These are phyloP conservation scores for Patella caerulea DNA, from an alignment of 2,888 invertebrate genomes.

Conservation along the genomic window DNA sequence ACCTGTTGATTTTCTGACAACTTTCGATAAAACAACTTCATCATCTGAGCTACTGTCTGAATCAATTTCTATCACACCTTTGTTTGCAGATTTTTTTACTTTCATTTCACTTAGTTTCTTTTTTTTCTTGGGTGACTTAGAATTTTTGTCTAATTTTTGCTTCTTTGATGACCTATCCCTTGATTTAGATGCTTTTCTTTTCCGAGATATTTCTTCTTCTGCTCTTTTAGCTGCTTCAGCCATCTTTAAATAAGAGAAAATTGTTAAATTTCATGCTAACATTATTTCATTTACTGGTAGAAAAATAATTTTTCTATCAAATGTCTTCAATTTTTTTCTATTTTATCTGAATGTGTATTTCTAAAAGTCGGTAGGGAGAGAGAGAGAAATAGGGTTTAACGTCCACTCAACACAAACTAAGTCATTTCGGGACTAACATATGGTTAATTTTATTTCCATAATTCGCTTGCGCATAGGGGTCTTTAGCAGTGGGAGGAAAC, in stretches of 20 bases:
- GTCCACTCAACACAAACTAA: too few relatives aligned
- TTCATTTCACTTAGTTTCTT: constrained; percentile 27
- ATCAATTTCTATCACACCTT: not conserved
- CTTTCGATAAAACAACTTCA: constrained; percentile 3
- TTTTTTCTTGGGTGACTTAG: constrained; percentile 30
- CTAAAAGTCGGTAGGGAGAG: too few relatives aligned
- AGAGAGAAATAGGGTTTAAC: too few relatives aligned
- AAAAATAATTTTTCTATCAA: too few relatives aligned
- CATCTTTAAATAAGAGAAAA: constrained; percentile 44
- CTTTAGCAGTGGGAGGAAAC: too few relatives aligned
- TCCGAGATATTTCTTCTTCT: constrained; percentile 44
- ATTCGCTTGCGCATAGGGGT: too few relatives aligned
- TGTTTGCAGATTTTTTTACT: constrained; percentile 1
- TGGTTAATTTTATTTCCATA: too few relatives aligned
- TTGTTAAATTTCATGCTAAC: too few relatives aligned
- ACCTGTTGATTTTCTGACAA: not conserved
- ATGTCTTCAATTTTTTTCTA: too few relatives aligned
- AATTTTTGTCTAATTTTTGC: constrained; percentile 44
- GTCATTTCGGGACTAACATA: too few relatives aligned
- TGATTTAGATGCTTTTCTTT: constrained; percentile 40
- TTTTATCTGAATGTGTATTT: too few relatives aligned
- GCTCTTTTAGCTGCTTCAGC: constrained; percentile 52
- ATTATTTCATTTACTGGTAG: too few relatives aligned
- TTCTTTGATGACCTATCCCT: constrained; percentile 39
- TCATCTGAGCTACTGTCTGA: not conserved